phyloP scores from a whole-genome alignment of 2,888 invertebrate species.

The Melanotus villosus region DNA sequence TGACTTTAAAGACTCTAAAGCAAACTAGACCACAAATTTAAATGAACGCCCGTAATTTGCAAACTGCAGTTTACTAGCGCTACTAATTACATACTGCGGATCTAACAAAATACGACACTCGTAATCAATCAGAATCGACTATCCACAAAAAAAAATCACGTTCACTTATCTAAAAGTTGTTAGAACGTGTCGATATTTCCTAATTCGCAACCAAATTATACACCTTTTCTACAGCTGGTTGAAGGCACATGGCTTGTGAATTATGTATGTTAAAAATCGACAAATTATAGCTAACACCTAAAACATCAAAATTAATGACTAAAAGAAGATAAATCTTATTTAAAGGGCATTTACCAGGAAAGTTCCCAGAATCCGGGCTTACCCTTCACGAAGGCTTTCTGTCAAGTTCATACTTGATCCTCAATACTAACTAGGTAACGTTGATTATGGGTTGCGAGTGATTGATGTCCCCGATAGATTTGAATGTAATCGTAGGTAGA shows the following conservation, averaged over 20 bases:
- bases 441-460: conserved; percentile 4
- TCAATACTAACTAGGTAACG: conserved; percentile 3
- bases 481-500: conserved; percentile 8
- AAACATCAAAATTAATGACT: conserved; percentile 9
- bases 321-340: neutral
- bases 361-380: neutral
- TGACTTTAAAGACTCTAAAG: too few species aligned
- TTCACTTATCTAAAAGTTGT: conserved; percentile 1
- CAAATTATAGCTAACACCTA: neutral
- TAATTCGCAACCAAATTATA: conserved; percentile 2
- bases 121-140: neutral
- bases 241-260: too few species aligned
- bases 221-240: neutral
- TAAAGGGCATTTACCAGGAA: neutral
- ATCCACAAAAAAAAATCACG: neutral
- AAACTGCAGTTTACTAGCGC: too few species aligned
- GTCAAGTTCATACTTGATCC: conserved; percentile 3
- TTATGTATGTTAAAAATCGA: too few species aligned
- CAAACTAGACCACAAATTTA: too few species aligned
- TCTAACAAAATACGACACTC: neutral
- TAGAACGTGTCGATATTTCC: conserved; percentile 10
- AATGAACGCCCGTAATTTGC: too few species aligned
- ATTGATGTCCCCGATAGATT: conserved; percentile 11
- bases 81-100: too few species aligned
- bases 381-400: conserved; percentile 1